These are phyloP conservation scores for Acestrorhynchus altus DNA, from an alignment of 2,797 vertebrate genomes.

Conservation along the genomic window DNA sequence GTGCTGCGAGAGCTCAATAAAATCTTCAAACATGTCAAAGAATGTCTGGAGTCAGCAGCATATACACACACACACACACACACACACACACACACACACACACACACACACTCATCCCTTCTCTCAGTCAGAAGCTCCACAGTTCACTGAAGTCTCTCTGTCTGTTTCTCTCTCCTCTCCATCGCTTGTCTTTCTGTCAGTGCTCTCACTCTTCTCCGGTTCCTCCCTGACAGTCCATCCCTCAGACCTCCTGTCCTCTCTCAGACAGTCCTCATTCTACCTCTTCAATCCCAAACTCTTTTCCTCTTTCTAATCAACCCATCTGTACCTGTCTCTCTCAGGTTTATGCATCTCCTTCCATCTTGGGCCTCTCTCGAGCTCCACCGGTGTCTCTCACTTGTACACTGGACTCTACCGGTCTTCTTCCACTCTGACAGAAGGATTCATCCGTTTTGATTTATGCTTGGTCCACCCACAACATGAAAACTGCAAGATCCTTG, in stretches of 20 bases:
- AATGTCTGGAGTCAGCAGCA: conserved; percentile 65
- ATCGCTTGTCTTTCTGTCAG: conserved; percentile 23
- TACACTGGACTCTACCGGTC: no score
- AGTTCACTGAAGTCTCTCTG: conserved; percentile 18
- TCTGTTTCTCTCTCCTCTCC: conserved; percentile 17
- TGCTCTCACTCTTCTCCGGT: conserved; percentile 15
- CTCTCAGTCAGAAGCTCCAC: conserved; percentile 32
- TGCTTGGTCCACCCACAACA: no score
- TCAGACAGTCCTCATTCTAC: conserved; percentile 39
- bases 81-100: conserved; percentile 18
- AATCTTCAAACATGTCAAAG: conserved; percentile 63
- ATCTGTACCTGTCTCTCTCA: not conserved
- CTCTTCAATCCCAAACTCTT: not conserved
- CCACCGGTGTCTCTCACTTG: no score
- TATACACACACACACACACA: conserved; percentile 44
- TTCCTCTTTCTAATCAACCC: not conserved
- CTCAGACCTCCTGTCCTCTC: conserved; percentile 13
- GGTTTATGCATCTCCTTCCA: conserved; percentile 14
- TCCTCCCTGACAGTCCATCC: conserved; percentile 22
- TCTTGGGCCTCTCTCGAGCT: not conserved
- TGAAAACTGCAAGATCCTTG: no score
- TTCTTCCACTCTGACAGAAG: no score
- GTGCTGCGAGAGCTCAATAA: conserved; percentile 55
- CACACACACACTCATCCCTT: not conserved
- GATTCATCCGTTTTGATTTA: no score